Conservation (phyloP, 2,797 vertebrate genomes). For the Knipowitschia caucasica region DNA sequence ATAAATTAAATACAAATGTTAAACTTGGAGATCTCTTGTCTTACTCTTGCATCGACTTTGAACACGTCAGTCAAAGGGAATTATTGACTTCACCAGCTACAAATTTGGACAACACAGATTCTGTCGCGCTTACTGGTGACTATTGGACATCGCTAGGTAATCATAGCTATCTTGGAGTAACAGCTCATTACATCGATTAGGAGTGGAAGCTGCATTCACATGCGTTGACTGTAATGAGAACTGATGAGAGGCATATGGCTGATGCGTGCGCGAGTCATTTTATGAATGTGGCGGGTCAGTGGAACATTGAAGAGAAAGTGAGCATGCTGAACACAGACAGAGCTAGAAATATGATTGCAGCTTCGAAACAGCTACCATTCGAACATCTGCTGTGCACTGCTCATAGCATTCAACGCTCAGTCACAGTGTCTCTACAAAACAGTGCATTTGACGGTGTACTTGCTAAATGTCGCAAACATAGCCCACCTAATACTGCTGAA, state of each 20-base stretch:
- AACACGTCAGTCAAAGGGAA: too few species aligned
- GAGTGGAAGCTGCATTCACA: conserved; percentile 25
- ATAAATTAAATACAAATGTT: too few species aligned
- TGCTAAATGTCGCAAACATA: conserved; percentile 15
- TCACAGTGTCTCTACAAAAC: neutral
- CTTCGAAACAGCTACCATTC: neutral
- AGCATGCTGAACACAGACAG: neutral
- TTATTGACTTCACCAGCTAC: too few species aligned
- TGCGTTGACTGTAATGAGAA: conserved; percentile 7
- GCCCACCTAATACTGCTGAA: conserved; percentile 12
- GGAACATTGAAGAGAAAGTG: neutral
- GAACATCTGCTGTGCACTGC: neutral
- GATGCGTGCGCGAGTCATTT: conserved; percentile 16
- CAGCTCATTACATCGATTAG: neutral
- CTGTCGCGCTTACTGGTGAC: conserved; percentile 18
- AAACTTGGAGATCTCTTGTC: too few species aligned
- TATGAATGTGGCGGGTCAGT: conserved; percentile 1
- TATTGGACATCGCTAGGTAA: conserved; percentile 23
- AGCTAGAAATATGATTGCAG: neutral
- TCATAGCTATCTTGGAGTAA: conserved; percentile 26
- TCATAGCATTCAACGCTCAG: neutral
- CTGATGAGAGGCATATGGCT: conserved; percentile 13
- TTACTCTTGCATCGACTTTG: too few species aligned
- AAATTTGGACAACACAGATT: too few species aligned
- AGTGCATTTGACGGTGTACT: neutral